Evolutionary conservation across 2,888 invertebrate genomes (phyloP), one percentile per base, ranked within the genome.

Genomic region (Dendrolimus pini): DNA sequence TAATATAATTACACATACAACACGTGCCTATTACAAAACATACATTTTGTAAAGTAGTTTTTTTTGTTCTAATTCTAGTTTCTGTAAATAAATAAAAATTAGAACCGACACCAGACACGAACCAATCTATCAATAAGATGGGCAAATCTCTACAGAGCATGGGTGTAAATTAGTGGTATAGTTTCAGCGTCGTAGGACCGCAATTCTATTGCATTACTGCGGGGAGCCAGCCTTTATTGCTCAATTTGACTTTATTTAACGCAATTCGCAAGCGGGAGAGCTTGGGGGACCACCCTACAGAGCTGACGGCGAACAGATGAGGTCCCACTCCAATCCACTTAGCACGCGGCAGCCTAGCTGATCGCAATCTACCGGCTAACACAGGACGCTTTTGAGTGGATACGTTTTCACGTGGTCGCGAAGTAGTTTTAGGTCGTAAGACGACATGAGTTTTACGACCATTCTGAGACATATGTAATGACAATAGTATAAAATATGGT

Each of bases 201-300:
- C 80, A 80, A 76, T 81, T 78, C 83, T 81, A 85, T 86, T 82
- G 86, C 84, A 87, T 89, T 89, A 85, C 80, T 73, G 82, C 80
- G 82, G 82, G 78, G 73, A 80, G 78, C 83, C 80, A 74, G 84
- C 84, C 87, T 89, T 89, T 91, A 90, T 90, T 89, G 89, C 89
- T 90, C 91, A 90, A 90, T 91, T 90, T 89, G 88, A 88, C 89
- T 89, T 89, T 89, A 89, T 89, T 90, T 89, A 89, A 88, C 86
- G 81, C 83, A 82, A 81, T 80, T 80, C 80, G 70, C 75, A 70
- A 63, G 76, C 74, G 64, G 65, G 64, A 65, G 67, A 69, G 65
- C 59, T 62, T 61, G 65, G 59, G 63, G 60, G 60, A 56, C 56
- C 60, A 65, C 67, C 74, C 75, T 68, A 74, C 74, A 72, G 74